Evolutionary conservation across 1,140 invertebrate species (phyloP).

Genomic region (Eueides isabella): DNA sequence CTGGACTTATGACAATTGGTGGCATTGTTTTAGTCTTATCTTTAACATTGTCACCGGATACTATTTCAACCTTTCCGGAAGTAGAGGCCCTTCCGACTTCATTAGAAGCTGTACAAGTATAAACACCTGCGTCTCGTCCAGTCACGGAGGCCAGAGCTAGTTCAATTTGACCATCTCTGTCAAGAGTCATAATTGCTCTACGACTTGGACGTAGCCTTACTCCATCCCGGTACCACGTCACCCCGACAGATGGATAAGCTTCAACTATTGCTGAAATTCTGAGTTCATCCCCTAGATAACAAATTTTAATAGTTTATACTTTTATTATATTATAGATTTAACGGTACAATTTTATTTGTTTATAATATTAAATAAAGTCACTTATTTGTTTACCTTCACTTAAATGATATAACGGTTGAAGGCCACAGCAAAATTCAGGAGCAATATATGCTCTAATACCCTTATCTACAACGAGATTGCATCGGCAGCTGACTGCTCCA

Average conservation of each 20-base stretch:
- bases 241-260: conserved; percentile 91
- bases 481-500: conserved; percentile 92
- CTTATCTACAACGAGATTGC: conserved; percentile 92
- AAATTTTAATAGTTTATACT: not conserved
- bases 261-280: conserved; percentile 88
- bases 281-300: conserved; percentile 84
- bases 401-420: conserved; percentile 85
- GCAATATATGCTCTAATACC: conserved; percentile 91
- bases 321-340: not conserved
- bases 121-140: conserved; percentile 90
- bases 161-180: conserved; percentile 90
- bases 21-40: conserved; percentile 48
- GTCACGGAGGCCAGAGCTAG: conserved; percentile 86
- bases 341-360: too few species aligned
- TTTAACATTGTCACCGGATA: conserved; percentile 59
- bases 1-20: conserved; percentile 80
- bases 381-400: conserved; percentile 74
- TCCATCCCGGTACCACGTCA: conserved; percentile 90
- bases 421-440: conserved; percentile 87
- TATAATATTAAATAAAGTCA: too few species aligned
- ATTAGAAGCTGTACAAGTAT: conserved; percentile 93
- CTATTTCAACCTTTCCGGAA: conserved; percentile 86
- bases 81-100: conserved; percentile 91
- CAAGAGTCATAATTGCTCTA: conserved; percentile 88
- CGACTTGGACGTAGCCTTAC: conserved; percentile 89